A percentile compares a stretch with the other conserved stretches of the same genome.
Evolutionary conservation across 1,140 invertebrate species (phyloP).

Genomic region (Sarcophaga peregrina): DNA sequence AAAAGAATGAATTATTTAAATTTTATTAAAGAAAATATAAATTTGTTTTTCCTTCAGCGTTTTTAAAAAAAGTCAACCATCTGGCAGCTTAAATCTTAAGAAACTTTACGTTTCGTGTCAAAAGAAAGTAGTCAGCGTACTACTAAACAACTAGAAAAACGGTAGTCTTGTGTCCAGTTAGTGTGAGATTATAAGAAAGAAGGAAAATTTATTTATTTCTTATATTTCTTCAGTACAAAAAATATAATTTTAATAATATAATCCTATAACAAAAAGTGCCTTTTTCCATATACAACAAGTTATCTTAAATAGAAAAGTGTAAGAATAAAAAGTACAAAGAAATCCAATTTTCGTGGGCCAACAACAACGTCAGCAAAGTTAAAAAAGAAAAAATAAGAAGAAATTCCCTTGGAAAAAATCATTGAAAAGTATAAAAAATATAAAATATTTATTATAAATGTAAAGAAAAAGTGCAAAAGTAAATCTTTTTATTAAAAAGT

Average conservation of each 20-base stretch:
- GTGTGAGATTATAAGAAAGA: neutral
- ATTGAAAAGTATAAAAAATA: neutral
- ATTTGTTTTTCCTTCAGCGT: too few species aligned
- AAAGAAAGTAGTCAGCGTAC: neutral
- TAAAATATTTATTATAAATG: slow-evolving; percentile 5
- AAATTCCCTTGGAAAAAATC: neutral
- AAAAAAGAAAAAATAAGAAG: slow-evolving; percentile 19
- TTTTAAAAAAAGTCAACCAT: neutral
- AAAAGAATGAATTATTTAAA: too few species aligned
- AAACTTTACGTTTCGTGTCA: neutral
- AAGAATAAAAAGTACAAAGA: neutral
- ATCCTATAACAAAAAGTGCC: neutral
- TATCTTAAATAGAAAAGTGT: neutral
- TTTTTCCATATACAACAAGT: neutral
- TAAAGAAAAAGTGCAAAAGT: neutral
- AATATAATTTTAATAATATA: neutral
- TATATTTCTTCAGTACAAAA: neutral
- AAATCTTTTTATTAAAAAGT: neutral
- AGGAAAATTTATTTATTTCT: too few species aligned
- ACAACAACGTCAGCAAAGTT: slow-evolving; percentile 32
- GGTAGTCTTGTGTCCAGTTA: neutral
- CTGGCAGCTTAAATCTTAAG: neutral
- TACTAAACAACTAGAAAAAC: slow-evolving; percentile 5
- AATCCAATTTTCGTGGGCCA: neutral
- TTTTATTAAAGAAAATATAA: too few species aligned